Conservation (phyloP, 92 coral and sea anemone genomes). For the Zoanthus sansibaricus region DNA sequence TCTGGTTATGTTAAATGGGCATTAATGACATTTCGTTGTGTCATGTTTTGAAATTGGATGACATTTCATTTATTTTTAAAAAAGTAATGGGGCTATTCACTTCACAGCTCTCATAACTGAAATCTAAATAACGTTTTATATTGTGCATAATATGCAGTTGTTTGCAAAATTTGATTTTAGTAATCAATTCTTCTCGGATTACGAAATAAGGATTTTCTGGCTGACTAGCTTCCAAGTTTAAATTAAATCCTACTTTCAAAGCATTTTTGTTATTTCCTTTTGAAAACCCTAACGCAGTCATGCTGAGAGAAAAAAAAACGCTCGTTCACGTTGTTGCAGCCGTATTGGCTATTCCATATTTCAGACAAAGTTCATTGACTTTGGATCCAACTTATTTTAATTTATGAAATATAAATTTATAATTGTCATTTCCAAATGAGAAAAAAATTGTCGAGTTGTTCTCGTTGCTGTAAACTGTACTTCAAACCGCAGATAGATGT, state of each 20-base stretch:
- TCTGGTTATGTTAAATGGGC: background rate
- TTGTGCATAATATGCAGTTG: background rate
- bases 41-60: background rate
- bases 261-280: constrained; percentile 1
- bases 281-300: background rate
- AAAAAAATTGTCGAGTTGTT: no score
- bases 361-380: background rate
- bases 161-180: background rate
- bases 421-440: background rate
- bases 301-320: background rate
- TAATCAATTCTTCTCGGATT: no score
- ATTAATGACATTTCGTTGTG: background rate
- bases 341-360: background rate
- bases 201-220: background rate
- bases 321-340: background rate
- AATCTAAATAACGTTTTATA: background rate
- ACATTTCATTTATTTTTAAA: background rate
- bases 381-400: background rate
- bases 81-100: background rate
- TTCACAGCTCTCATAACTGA: background rate
- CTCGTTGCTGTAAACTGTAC: no score
- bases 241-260: background rate
- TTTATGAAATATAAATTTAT: no score
- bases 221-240: background rate
- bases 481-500: no score